Evolutionary conservation across 2,797 vertebrate genomes (phyloP).

Genomic region (Coccyzus lansbergi): DNA sequence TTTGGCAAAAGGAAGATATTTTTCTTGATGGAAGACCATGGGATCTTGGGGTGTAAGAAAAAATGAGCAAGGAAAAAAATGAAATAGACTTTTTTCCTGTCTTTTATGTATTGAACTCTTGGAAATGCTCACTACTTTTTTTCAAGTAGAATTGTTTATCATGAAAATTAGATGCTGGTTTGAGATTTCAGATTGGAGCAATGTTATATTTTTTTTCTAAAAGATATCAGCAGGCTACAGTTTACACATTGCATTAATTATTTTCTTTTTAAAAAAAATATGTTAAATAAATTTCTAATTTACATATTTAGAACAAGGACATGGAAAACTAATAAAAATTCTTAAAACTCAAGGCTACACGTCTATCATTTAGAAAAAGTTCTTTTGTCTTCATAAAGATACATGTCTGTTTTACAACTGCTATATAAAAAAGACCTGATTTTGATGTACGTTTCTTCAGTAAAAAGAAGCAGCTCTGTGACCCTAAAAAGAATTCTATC

Average conservation of each 20-base stretch:
- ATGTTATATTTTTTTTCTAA: not conserved
- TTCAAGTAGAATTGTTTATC: not conserved
- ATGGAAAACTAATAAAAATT: not conserved
- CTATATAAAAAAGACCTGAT: not conserved
- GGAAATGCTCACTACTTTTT: not conserved
- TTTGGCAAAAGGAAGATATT: not conserved
- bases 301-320: not conserved
- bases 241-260: not conserved
- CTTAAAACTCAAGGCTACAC: not conserved
- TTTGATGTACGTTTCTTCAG: not conserved
- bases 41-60: fast-evolving
- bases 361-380: not conserved
- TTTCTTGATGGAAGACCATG: not conserved
- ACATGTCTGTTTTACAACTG: not conserved
- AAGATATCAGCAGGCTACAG: not conserved
- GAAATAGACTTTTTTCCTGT: not conserved
- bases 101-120: not conserved
- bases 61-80: not conserved
- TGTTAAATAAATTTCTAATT: not conserved
- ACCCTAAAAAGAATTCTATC: not conserved
- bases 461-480: not conserved
- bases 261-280: not conserved
- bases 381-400: not conserved
- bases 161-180: not conserved
- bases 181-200: not conserved